Evolutionary conservation across 2,888 invertebrate species (phyloP).

Genomic region (Sarcophaga carnaria): DNA sequence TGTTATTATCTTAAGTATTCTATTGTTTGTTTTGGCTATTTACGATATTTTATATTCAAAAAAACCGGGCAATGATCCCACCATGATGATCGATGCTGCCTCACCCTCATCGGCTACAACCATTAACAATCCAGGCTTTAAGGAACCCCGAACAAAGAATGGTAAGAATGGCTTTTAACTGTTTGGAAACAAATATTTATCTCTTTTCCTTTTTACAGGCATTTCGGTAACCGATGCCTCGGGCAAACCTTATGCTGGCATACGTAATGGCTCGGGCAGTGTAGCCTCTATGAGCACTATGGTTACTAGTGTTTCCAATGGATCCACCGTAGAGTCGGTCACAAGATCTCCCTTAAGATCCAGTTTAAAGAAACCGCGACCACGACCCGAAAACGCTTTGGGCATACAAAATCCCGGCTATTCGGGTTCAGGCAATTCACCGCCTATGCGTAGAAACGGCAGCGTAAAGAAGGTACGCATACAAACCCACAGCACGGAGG

Average conservation of each 20-base stretch:
- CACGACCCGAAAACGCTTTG: slow-evolving; percentile 83
- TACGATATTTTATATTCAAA: slow-evolving; percentile 92
- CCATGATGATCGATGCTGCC: slow-evolving; percentile 83
- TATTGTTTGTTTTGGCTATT: slow-evolving; percentile 89
- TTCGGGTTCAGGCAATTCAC: slow-evolving; percentile 89
- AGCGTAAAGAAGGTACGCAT: slow-evolving; percentile 95
- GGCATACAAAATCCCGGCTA: slow-evolving; percentile 93
- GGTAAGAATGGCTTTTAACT: slow-evolving; percentile 70
- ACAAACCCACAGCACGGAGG: slow-evolving; percentile 95
- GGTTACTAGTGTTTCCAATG: slow-evolving; percentile 85
- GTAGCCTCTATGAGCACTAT: slow-evolving; percentile 89
- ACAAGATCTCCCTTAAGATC: slow-evolving; percentile 88
- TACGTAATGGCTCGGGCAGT: slow-evolving; percentile 85
- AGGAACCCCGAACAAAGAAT: slow-evolving; percentile 85
- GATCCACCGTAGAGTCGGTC: slow-evolving; percentile 82
- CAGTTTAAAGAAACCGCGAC: slow-evolving; percentile 90
- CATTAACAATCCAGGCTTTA: slow-evolving; percentile 93
- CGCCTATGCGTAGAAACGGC: slow-evolving; percentile 91
- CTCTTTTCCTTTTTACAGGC: slow-evolving; percentile 80
- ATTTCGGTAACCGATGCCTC: slow-evolving; percentile 94
- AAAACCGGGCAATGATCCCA: slow-evolving; percentile 91
- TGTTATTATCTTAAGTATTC: slow-evolving; percentile 88
- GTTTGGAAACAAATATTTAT: not conserved
- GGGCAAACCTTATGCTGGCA: slow-evolving; percentile 89
- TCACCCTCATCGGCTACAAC: slow-evolving; percentile 86